Conservation (phyloP, 1,140 invertebrate species). For the Saccostrea glomerata region DNA sequence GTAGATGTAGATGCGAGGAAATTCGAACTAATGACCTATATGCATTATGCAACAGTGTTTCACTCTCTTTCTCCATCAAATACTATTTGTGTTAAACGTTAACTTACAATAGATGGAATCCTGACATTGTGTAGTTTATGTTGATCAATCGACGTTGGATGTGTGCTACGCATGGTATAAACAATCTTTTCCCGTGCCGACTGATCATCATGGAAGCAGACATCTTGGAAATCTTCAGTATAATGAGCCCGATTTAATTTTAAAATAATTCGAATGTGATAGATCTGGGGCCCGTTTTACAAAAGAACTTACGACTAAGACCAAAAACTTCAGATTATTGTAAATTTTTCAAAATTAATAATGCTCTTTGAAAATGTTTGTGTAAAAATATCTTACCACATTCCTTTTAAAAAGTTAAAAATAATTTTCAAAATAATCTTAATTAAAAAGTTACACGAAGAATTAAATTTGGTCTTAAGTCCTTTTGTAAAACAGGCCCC, state of each 20-base stretch:
- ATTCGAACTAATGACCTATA: slow-evolving; percentile 11
- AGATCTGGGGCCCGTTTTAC: too few species aligned
- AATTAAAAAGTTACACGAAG: too few species aligned
- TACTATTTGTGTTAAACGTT: neutral
- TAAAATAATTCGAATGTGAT: too few species aligned
- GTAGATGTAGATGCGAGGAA: neutral
- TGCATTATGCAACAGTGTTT: neutral
- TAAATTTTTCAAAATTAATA: too few species aligned
- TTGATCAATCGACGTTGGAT: neutral
- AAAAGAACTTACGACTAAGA: too few species aligned
- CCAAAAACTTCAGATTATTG: too few species aligned
- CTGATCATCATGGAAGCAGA: slow-evolving; percentile 22
- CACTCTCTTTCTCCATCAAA: neutral
- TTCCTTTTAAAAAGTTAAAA: too few species aligned
- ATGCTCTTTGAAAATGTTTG: too few species aligned
- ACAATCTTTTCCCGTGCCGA: slow-evolving; percentile 2
- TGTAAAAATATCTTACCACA: too few species aligned
- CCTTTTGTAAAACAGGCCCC: too few species aligned
- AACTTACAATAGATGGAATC: slow-evolving; percentile 31
- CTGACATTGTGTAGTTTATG: slow-evolving; percentile 23
- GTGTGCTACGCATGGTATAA: neutral
- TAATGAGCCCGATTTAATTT: neutral
- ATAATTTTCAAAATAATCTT: too few species aligned
- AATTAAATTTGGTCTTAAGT: too few species aligned
- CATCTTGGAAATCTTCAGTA: neutral